Percentiles rank a stretch among this genome's conserved stretches.
Evolutionary conservation across 2,113 vertebrate species (phyloP).

Genomic region (Microtus ochrogaster): DNA sequence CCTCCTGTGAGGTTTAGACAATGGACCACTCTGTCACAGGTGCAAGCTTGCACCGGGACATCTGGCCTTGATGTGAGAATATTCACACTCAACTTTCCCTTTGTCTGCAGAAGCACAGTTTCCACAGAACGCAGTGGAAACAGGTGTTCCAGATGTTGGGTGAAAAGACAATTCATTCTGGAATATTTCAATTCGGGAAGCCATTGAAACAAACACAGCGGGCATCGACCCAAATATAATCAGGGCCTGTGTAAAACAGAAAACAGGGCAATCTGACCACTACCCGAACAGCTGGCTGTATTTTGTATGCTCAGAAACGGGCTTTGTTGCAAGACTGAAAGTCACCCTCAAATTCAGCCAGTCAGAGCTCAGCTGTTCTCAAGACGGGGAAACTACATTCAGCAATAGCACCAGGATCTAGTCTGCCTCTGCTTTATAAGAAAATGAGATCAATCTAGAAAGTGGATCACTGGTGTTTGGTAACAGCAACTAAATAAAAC

Average conservation of each 20-base stretch:
- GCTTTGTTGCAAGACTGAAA: not conserved
- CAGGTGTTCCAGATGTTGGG: not conserved
- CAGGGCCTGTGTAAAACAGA: not conserved
- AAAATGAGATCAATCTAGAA: conserved; percentile 16
- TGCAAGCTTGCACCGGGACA: not conserved
- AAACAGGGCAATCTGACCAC: not conserved
- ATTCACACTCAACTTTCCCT: not conserved
- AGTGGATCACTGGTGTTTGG: conserved; percentile 1
- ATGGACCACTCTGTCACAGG: not conserved
- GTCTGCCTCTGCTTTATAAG: not conserved
- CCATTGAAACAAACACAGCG: not conserved
- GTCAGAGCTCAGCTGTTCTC: not conserved
- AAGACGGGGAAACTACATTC: not conserved
- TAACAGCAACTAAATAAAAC: conserved; percentile 18
- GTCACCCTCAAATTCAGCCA: not conserved
- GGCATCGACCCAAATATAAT: not conserved
- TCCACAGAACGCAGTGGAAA: not conserved
- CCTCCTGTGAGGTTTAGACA: not conserved
- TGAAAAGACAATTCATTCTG: not conserved
- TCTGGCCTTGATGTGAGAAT: not conserved
- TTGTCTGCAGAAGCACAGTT: not conserved
- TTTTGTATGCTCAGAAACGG: not conserved
- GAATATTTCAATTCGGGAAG: not conserved
- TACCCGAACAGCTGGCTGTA: not conserved
- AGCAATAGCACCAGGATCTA: not conserved